Percentiles rank a stretch among this genome's conserved stretches.
Evolutionary conservation across 2,888 invertebrate species (phyloP).

Genomic region (Tanypteryx hageni): DNA sequence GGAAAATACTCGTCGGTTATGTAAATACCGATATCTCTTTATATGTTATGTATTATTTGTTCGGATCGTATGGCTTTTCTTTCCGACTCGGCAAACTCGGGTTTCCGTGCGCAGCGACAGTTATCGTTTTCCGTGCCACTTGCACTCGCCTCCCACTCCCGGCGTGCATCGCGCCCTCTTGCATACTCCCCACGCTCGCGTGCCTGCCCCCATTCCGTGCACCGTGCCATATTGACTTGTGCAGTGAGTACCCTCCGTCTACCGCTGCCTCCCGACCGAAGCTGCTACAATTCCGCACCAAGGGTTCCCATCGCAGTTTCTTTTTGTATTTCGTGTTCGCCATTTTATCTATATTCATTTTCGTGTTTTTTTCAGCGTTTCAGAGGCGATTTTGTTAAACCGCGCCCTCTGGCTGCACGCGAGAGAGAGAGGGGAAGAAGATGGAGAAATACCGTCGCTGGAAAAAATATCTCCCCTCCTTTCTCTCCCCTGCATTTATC

Average conservation of each 20-base stretch:
- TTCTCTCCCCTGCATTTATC: too few species aligned
- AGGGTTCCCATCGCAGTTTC: not conserved
- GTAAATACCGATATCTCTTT: not conserved
- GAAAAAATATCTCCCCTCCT: too few species aligned
- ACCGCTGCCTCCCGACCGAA: not conserved
- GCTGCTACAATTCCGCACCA: not conserved
- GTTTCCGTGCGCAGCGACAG: not conserved
- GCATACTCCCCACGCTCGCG: too few species aligned
- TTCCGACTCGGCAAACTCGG: not conserved
- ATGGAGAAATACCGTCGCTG: too few species aligned
- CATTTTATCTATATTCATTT: not conserved
- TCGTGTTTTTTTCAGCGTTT: not conserved
- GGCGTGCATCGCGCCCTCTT: not conserved
- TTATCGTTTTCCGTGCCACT: not conserved
- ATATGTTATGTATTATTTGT: not conserved
- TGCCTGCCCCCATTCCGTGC: not conserved
- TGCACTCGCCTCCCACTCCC: not conserved
- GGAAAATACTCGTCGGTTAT: not conserved
- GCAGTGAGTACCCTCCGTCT: not conserved
- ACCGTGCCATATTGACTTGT: not conserved
- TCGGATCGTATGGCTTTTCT: slow-evolving; percentile 8
- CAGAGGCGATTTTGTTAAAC: not conserved
- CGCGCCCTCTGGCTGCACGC: slow-evolving; percentile 22
- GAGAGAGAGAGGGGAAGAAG: not conserved
- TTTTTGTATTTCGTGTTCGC: not conserved